Percentiles rank a stretch among this genome's conserved stretches.
phyloP scores from a whole-genome alignment of 2,113 vertebrate species.

The Felis chaus region DNA sequence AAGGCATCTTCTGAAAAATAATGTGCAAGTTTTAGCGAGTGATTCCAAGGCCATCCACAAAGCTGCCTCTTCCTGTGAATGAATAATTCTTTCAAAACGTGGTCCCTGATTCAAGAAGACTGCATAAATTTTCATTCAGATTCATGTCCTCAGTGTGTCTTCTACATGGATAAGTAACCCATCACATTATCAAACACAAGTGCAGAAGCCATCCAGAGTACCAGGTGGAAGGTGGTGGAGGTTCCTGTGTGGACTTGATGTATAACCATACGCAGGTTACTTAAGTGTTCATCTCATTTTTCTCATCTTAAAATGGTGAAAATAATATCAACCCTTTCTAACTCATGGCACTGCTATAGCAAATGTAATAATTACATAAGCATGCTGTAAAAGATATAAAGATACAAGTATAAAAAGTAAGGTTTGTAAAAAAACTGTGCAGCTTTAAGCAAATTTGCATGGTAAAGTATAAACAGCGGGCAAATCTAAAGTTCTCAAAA shows the following conservation, averaged over 20 bases:
- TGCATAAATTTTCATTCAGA: neutral
- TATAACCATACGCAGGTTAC: neutral
- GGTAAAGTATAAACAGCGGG: neutral
- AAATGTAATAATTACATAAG: neutral
- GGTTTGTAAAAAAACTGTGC: neutral
- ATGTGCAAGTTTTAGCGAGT: neutral
- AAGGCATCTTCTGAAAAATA: constrained; percentile 37
- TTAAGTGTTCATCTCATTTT: neutral
- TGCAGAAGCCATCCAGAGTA: neutral
- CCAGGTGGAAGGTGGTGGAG: neutral
- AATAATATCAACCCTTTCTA: neutral
- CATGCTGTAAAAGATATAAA: neutral
- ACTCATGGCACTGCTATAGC: neutral
- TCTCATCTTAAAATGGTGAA: constrained; percentile 11
- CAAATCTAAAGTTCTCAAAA: constrained; percentile 26
- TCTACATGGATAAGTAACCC: neutral
- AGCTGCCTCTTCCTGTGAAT: neutral
- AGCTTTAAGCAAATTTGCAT: neutral
- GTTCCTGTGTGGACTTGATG: neutral
- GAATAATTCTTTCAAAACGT: neutral
- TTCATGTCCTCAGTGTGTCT: neutral
- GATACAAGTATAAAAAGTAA: neutral
- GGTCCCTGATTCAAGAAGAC: neutral
- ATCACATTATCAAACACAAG: neutral
- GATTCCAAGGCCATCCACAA: neutral